A percentile compares a stretch with the other conserved stretches of the same genome.
Evolutionary conservation across 2,888 invertebrate species (phyloP).

Genomic region (Aleiodes testaceus): DNA sequence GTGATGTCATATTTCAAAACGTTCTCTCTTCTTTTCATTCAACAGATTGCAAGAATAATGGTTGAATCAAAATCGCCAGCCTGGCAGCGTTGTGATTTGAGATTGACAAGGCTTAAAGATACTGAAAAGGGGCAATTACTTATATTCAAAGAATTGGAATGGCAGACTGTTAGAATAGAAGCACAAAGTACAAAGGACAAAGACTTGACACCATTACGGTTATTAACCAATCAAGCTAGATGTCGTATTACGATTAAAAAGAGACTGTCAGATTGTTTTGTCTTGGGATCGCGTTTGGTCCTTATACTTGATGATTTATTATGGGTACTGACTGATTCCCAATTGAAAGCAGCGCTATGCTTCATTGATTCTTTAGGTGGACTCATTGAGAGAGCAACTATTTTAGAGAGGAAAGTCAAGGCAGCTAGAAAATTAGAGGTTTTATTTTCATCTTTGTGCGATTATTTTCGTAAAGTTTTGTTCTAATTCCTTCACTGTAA

Average conservation of each 20-base stretch:
- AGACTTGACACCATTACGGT: constrained; percentile 88
- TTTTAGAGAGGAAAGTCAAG: constrained; percentile 86
- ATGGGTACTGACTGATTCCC: constrained; percentile 98
- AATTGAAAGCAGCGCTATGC: constrained; percentile 92
- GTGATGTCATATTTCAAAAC: background rate
- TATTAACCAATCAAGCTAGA: constrained; percentile 94
- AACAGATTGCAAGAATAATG: constrained; percentile 90
- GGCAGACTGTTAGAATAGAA: constrained; percentile 97
- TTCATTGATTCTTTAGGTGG: constrained; percentile 90
- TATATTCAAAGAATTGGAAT: constrained; percentile 97
- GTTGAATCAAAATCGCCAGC: constrained; percentile 95
- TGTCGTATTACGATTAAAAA: constrained; percentile 98
- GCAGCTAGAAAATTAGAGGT: constrained; percentile 89
- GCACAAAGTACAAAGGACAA: constrained; percentile 88
- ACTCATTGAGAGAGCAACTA: constrained; percentile 86
- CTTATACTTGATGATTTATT: constrained; percentile 95
- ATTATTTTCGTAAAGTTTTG: background rate
- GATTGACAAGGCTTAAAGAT: constrained; percentile 93
- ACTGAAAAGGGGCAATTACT: constrained; percentile 90
- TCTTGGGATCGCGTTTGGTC: constrained; percentile 92
- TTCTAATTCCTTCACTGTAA: constrained; percentile 13
- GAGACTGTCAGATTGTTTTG: constrained; percentile 91
- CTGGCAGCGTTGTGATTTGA: constrained; percentile 90
- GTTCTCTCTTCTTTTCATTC: constrained; percentile 51
- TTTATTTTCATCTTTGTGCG: constrained; percentile 34